Evolutionary conservation across 2,888 invertebrate genomes (phyloP), one percentile per base, ranked within the genome.

Genomic region (Stratiomys singularior): DNA sequence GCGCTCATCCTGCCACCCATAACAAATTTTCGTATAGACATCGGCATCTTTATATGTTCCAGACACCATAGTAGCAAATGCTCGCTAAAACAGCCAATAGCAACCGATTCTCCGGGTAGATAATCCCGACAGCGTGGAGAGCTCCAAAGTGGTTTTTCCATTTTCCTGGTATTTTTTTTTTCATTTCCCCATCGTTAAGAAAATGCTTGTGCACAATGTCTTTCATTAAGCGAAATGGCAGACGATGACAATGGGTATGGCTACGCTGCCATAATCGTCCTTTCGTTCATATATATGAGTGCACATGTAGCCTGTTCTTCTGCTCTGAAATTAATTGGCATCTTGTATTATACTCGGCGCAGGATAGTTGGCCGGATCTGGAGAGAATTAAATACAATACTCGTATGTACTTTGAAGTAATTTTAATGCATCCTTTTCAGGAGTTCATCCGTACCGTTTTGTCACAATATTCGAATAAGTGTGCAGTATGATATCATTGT

Each of bases 221-320:
- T 30, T 74, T 58, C 60, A 74, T 58, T 74, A 74, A 30, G 25
- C 58, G 74, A 60, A 74, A 74, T 74, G 74, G 74, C 74, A 60
- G 74, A 5, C 74, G 60, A 11, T 47, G 46, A 46, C 69, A 47
- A 30, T 69, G 74, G 74, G 21, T 58, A 60, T 23, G 52, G 74
- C 23, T 37, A 13, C 47, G 47, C 27, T 47, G 44, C 30, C 46
- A 37, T 37, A 58, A 13, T 74, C 30, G 21, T 37, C 37, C 44
- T 30, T 74, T 23, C 23, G 27, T 44, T 30, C 30, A n/a, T 37
- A 21, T 66, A 5, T 44, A 25, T 27, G 44, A 37, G n/a, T n/a
- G n/a, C n/a, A n/a, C n/a, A n/a, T n/a, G n/a, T n/a, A n/a, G 13
- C 63, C 27, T 28, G 37, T n/a, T 63, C 63, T 69, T 46, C 25